Evolutionary conservation across 2,888 invertebrate genomes (phyloP).

Genomic region (Drosophila bunnanda): DNA sequence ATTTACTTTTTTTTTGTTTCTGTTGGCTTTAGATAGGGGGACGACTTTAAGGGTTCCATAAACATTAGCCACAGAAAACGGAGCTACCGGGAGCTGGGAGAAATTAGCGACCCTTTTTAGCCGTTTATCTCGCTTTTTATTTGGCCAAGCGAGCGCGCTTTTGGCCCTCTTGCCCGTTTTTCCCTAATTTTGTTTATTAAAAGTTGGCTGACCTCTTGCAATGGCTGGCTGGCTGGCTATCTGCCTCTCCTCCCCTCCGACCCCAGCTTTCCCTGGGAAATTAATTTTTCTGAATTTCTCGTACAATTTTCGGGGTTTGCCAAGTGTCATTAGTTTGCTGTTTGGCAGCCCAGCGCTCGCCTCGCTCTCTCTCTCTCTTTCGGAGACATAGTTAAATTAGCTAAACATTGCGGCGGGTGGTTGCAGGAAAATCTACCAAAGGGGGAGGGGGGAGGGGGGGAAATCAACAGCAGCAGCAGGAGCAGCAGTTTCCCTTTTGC

Average conservation of each 20-base stretch:
- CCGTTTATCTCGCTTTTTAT: constrained; percentile 74
- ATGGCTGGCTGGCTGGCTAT: neutral
- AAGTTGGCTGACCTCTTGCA: constrained; percentile 64
- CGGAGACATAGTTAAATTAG: constrained; percentile 77
- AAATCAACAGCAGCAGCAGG: constrained; percentile 20
- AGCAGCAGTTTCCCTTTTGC: constrained; percentile 65
- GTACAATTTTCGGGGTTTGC: constrained; percentile 60
- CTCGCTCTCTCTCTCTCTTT: constrained; percentile 13
- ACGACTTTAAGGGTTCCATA: constrained; percentile 12
- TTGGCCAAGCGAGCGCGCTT: constrained; percentile 49
- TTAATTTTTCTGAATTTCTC: constrained; percentile 68
- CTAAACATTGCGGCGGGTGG: constrained; percentile 74
- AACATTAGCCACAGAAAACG: constrained; percentile 21
- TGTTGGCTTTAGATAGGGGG: neutral
- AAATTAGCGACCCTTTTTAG: constrained; percentile 52
- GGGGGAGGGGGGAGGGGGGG: neutral
- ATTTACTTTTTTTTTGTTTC: no score
- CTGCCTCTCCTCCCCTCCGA: neutral
- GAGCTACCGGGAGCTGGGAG: constrained; percentile 3
- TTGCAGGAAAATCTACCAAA: constrained; percentile 3
- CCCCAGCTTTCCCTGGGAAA: constrained; percentile 52
- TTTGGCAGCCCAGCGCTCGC: constrained; percentile 67
- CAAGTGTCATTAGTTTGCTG: constrained; percentile 76
- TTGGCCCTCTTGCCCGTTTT: constrained; percentile 45
- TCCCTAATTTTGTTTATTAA: constrained; percentile 78